Evolutionary conservation across 2,888 invertebrate species (phyloP).

Genomic region (Nemapogon koenigi): DNA sequence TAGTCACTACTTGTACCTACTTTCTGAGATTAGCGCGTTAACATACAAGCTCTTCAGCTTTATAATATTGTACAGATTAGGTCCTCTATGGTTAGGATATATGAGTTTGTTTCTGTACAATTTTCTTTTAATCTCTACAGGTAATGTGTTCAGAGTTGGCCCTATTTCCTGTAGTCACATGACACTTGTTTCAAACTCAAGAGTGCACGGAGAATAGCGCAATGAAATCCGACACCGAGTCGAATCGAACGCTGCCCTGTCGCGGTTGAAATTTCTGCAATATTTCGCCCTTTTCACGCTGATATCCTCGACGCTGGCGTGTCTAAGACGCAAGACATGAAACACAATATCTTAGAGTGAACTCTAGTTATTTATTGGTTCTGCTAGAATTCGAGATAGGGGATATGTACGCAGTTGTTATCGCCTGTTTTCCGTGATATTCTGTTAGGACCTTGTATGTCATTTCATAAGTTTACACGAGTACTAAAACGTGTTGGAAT

Average conservation of each 20-base stretch:
- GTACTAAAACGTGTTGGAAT: too few relatives aligned
- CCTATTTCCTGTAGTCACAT: too few relatives aligned
- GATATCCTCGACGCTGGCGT: constrained; percentile 47
- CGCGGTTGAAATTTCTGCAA: constrained; percentile 61
- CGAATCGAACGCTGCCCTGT: constrained; percentile 63
- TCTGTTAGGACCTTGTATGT: too few relatives aligned
- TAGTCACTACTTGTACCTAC: too few relatives aligned
- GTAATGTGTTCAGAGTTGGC: too few relatives aligned
- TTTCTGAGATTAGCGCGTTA: too few relatives aligned
- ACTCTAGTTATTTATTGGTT: constrained; percentile 49
- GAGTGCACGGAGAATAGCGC: constrained; percentile 33
- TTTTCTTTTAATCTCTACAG: too few relatives aligned
- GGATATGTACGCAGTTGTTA: constrained; percentile 5
- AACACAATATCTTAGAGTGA: constrained; percentile 58
- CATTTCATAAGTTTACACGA: too few relatives aligned
- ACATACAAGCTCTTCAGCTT: too few relatives aligned
- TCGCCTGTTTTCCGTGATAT: constrained; percentile 8
- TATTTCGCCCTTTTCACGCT: constrained; percentile 64
- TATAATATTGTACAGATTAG: too few relatives aligned
- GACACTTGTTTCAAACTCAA: constrained; percentile 29
- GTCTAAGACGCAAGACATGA: constrained; percentile 60
- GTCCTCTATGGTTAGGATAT: too few relatives aligned
- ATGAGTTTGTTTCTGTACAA: too few relatives aligned
- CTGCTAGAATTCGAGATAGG: constrained; percentile 4
- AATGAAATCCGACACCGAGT: constrained; percentile 62